These are phyloP conservation scores for Habropoda laboriosa DNA, from an alignment of 1,140 invertebrate species.

Conservation along the genomic window DNA sequence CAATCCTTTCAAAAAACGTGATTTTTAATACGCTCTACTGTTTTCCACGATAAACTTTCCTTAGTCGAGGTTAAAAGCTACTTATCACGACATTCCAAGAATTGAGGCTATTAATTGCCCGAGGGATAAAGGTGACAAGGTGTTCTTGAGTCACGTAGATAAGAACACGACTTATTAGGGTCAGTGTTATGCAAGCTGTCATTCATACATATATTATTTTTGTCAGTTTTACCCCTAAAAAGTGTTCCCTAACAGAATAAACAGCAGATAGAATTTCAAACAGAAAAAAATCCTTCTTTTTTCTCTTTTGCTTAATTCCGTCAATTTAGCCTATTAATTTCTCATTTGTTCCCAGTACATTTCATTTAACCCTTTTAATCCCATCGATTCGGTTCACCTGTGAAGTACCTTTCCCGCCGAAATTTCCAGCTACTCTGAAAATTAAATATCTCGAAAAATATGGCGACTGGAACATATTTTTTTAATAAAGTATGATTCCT, in stretches of 20 bases:
- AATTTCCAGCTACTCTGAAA: too few relatives aligned
- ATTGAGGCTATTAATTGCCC: conserved; percentile 20
- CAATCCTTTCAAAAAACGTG: not conserved
- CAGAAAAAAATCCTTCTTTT: too few relatives aligned
- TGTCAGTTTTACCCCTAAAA: not conserved
- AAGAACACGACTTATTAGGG: not conserved
- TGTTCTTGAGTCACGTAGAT: conserved; percentile 21
- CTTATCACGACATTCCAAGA: conserved; percentile 9
- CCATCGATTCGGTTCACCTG: too few relatives aligned
- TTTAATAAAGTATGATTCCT: too few relatives aligned
- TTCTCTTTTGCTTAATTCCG: too few relatives aligned
- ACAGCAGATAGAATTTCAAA: not conserved
- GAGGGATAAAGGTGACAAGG: conserved; percentile 11
- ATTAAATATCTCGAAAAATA: too few relatives aligned
- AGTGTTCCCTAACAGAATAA: not conserved
- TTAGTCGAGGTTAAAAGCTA: conserved; percentile 1
- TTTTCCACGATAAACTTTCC: not conserved
- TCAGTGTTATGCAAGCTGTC: not conserved
- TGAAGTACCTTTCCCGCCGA: too few relatives aligned
- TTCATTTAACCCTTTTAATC: too few relatives aligned
- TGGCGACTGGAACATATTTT: too few relatives aligned
- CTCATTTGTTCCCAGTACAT: too few relatives aligned
- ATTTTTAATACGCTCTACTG: not conserved
- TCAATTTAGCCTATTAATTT: too few relatives aligned
- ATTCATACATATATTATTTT: not conserved